Evolutionary conservation across 2,113 vertebrate genomes (phyloP), one percentile per base, ranked within the genome.

Genomic region (Romanogobio albipinnatus): DNA sequence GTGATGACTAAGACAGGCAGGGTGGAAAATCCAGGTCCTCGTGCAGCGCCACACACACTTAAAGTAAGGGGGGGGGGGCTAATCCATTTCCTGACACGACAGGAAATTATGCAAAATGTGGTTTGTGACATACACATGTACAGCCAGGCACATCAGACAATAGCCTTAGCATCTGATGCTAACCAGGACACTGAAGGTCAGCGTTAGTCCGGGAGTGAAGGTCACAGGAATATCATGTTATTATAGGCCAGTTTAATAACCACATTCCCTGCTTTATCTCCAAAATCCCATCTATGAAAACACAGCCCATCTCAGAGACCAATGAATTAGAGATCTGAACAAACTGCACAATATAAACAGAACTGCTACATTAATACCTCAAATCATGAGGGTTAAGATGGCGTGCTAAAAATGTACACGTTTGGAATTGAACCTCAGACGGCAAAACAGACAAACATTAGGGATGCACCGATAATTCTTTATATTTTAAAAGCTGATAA

Each of bases 1-100:
- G 79, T 33, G 45, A 26, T 17, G 56, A 17, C 17, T 58, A 43
- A 85, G 47, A 56, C 89, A 90, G 90, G 85, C 93, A 94, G 76
- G 89, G 92, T 45, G 49, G 64, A 62, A 85, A 82, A 56, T 78
- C 43, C n/a, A 77, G 14, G 58, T 51, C 36, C 24, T 45, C 15
- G 29, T 79, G 77, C n/a, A 49, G 22, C 9, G 14, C 53, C 36
- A 15, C 17, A 45, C 14, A 22, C 75, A 78, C 22, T 47, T 36
- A 70, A 7, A 78, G 33, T 1, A 10, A 56, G 45, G 17, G 43
- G 22, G 17, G 43, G 22, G 19, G 11, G 47, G 73, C 1, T n/a
- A 36, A 36, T 59, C 58, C 5, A 19, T 33, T 47, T 76, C 64
- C 51, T 22, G 58, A 7, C 39, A 0, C 26, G 0, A 76, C 47